phyloP scores from a whole-genome alignment of 2,113 vertebrate species.

The Mus pahari region DNA sequence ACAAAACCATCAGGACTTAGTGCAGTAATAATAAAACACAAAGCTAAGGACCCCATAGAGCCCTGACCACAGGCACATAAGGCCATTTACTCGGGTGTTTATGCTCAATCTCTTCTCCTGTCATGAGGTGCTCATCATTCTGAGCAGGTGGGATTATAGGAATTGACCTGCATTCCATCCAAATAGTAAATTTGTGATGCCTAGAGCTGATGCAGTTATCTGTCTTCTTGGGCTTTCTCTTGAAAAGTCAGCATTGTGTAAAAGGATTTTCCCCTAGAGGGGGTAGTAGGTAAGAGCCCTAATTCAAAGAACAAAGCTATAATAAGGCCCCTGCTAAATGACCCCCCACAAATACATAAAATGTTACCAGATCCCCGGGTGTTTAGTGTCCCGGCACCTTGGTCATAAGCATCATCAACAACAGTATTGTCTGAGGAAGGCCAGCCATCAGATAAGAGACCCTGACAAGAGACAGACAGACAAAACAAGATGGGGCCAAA shows the following conservation, averaged over 20 bases:
- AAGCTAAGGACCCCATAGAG: rapidly evolving
- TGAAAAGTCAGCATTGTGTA: not conserved
- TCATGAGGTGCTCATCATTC: not conserved
- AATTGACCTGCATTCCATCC: not conserved
- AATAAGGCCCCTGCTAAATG: not conserved
- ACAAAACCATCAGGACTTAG: not conserved
- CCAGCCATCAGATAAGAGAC: not conserved
- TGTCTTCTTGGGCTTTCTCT: not conserved
- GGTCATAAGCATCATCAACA: not conserved
- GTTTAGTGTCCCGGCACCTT: not conserved
- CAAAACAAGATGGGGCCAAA: not conserved
- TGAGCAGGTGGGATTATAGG: no score
- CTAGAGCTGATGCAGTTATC: not conserved
- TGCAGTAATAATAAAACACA: not conserved
- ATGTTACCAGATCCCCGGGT: not conserved
- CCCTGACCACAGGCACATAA: not conserved
- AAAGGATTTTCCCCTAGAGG: not conserved
- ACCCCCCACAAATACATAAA: not conserved
- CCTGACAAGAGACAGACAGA: not conserved
- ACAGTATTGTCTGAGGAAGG: conserved; percentile 1
- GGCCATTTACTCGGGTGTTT: not conserved
- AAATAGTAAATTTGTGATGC: not conserved
- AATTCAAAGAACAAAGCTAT: not conserved
- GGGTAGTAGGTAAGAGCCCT: not conserved
- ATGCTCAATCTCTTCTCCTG: not conserved